Conservation (phyloP, 2,888 invertebrate genomes). For the Lepidocyrtoides sp. region DNA sequence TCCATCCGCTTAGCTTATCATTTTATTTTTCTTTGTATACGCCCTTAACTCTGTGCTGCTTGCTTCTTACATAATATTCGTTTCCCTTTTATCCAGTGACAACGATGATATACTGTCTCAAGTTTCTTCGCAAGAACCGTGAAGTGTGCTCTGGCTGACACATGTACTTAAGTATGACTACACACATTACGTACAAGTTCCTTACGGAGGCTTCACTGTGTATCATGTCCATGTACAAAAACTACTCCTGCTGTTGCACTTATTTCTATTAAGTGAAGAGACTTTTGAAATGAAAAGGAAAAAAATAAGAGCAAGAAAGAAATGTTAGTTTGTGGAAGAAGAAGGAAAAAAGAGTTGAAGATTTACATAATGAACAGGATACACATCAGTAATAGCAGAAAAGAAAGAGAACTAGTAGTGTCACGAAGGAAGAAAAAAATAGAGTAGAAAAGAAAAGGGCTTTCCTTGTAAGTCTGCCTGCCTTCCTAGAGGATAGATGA, state of each 20-base stretch:
- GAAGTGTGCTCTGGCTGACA: slow-evolving; percentile 53
- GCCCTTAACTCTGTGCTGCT: too few species aligned
- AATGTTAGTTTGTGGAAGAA: slow-evolving; percentile 1
- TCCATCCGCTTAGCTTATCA: slow-evolving; percentile 32
- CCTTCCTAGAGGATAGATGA: slow-evolving; percentile 35
- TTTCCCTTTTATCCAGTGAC: slow-evolving; percentile 14
- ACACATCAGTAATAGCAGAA: slow-evolving; percentile 42
- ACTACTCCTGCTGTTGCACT: background rate
- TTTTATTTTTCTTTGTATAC: slow-evolving; percentile 12
- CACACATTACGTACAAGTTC: slow-evolving; percentile 1
- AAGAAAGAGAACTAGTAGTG: background rate
- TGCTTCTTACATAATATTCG: background rate
- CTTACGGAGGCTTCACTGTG: too few species aligned
- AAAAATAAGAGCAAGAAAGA: background rate
- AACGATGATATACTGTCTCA: background rate
- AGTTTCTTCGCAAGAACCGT: slow-evolving; percentile 29
- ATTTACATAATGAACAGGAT: slow-evolving; percentile 69
- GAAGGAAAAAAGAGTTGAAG: slow-evolving; percentile 35
- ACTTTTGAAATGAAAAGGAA: slow-evolving; percentile 45
- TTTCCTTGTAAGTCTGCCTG: slow-evolving; percentile 12
- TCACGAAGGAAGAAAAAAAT: background rate
- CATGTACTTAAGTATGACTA: background rate
- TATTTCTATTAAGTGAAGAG: slow-evolving; percentile 17
- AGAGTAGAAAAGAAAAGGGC: background rate
- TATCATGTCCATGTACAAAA: too few species aligned